Conservation (phyloP, 2,888 invertebrate species). For the Cremastinae sp. region DNA sequence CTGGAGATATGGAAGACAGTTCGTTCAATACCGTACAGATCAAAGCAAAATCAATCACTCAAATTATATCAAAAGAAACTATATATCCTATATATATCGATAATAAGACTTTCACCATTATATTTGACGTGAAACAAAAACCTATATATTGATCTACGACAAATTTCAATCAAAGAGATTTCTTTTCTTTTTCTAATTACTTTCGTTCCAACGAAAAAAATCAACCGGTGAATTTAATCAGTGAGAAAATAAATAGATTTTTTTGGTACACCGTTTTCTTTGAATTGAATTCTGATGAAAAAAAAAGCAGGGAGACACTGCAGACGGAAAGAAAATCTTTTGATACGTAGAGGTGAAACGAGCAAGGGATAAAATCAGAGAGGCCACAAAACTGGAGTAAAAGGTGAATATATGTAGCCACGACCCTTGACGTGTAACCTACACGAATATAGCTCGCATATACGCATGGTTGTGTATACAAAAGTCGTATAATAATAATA, state of each 20-base stretch:
- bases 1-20: background rate
- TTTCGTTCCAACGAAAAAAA: slow-evolving; percentile 2
- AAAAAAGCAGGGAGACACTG: background rate
- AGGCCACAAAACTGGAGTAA: slow-evolving; percentile 3
- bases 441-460: background rate
- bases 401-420: background rate
- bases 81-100: too few species aligned
- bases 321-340: background rate
- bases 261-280: background rate
- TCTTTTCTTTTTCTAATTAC: too few species aligned
- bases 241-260: too few species aligned
- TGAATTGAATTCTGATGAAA: background rate
- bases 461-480: background rate
- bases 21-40: too few species aligned
- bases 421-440: background rate
- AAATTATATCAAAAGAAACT: too few species aligned
- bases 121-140: too few species aligned
- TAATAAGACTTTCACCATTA: too few species aligned
- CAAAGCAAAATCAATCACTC: too few species aligned
- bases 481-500: too few species aligned
- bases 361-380: slow-evolving; percentile 5
- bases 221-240: too few species aligned
- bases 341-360: background rate
- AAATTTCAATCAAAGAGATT: too few species aligned
- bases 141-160: too few species aligned